Base-by-base conservation (phyloP, 2,113 vertebrate species). In the Bujurquina vittata region DNA sequence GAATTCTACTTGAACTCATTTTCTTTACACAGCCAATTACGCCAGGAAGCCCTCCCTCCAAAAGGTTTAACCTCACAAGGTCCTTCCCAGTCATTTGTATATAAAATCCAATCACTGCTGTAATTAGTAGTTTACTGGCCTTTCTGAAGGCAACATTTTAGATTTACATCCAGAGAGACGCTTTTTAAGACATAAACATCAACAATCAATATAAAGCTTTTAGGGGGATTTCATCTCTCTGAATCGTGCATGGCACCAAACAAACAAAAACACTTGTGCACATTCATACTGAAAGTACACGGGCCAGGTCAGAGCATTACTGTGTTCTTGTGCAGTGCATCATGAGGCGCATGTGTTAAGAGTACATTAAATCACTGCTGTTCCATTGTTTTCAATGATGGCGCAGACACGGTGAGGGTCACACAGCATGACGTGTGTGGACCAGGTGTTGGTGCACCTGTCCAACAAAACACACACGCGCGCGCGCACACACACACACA, bases 371-470 rank as follows among this genome's bases (percentile, higher is more conserved):
- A 60, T 60, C 63, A 33, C 76, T 65, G 57, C 74, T 69, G 65
- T 11, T 76, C 60, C 22, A 37, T 22, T 56, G 18, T 65, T 60
- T 54, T 55, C 57, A n/a, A 55, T 15, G 56, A 67, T 59, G 3
- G 4, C 52, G 33, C 80, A 12, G 56, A 63, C 59, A 78, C 49
- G 61, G 37, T 17, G 33, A 69, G 81, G 78, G 75, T 82, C 62
- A 55, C 54, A 14, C 77, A 58, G 80, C 82, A 11, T 46, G 80
- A 43, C 3, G 1, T 40, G 23, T n/a, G 60, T 54, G 20, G 61
- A 87, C 85, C 87, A 90, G 86, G 80, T 87, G 86, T 74, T 79
- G 67, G 31, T 52, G 58, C 88, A 89, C 69, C 83, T 86, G 86
- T 83, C 67, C 79, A 59, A 63, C 75, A 29, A 52, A 20, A 40